These are phyloP conservation scores for Ormia ochracea DNA, from an alignment of 2,888 invertebrate genomes.

Conservation along the genomic window DNA sequence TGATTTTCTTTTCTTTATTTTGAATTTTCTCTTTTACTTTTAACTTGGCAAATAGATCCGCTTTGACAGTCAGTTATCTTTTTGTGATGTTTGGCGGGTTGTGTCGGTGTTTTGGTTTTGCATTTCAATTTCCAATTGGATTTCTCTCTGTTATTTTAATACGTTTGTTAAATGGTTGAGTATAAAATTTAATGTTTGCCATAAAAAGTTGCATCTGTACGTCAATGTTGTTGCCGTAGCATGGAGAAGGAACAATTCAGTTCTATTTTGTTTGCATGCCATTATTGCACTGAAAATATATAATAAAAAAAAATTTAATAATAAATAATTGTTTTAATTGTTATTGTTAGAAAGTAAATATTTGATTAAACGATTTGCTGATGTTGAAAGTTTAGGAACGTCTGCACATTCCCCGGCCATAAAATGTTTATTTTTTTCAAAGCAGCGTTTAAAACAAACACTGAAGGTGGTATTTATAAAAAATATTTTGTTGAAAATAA, in stretches of 20 bases:
- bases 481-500: too few species aligned
- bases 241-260: conserved; percentile 16
- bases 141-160: conserved; percentile 7
- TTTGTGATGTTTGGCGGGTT: too few species aligned
- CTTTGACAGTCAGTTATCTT: neutral
- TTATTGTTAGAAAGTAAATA: neutral
- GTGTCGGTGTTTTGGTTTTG: neutral
- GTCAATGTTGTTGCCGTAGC: conserved; percentile 13
- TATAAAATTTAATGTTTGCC: conserved; percentile 34
- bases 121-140: conserved; percentile 28
- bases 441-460: neutral
- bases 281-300: conserved; percentile 25
- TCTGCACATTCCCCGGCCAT: neutral
- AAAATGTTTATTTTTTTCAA: neutral
- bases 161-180: conserved; percentile 23
- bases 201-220: conserved; percentile 21
- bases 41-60: neutral
- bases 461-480: too few species aligned
- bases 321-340: neutral
- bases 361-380: neutral
- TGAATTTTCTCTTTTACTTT: neutral
- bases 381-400: neutral
- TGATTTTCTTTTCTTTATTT: neutral
- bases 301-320: too few species aligned
- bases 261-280: neutral